Evolutionary conservation across 2,113 vertebrate species (phyloP).

Genomic region (Onychostruthus taczanowskii): DNA sequence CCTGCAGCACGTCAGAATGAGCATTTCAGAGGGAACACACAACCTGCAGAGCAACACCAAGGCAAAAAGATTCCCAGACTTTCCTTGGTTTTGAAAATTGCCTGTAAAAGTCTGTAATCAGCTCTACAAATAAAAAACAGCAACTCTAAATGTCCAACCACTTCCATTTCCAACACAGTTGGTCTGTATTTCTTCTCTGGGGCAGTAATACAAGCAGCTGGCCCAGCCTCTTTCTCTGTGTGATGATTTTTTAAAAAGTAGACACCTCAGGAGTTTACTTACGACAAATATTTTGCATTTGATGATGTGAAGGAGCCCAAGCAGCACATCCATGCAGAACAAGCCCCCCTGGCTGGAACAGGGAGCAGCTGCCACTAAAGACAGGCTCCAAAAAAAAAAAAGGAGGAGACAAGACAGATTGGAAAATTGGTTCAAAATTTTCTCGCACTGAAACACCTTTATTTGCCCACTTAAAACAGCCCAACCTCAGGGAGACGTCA

Average conservation of each 20-base stretch:
- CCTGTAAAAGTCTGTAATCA: background rate
- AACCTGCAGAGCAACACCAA: background rate
- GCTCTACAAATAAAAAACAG: background rate
- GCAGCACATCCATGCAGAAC: fast-evolving
- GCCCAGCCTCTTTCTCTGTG: background rate
- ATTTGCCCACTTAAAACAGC: slow-evolving; percentile 11
- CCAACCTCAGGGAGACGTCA: background rate
- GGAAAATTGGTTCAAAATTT: background rate
- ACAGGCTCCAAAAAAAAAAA: background rate
- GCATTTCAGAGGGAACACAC: background rate
- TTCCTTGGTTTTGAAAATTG: background rate
- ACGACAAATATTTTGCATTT: background rate
- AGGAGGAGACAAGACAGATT: background rate
- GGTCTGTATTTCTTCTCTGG: background rate
- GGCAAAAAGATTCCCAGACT: background rate
- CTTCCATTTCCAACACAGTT: background rate
- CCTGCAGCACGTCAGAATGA: fast-evolving
- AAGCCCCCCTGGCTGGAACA: background rate
- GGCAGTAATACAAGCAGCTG: background rate
- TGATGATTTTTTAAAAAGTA: background rate
- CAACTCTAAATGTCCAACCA: background rate
- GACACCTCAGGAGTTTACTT: background rate
- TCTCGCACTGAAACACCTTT: background rate
- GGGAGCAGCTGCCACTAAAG: background rate
- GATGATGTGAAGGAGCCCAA: background rate